Evolutionary conservation across 2,113 vertebrate genomes (phyloP).

Genomic region (Xenopus tropicalis): DNA sequence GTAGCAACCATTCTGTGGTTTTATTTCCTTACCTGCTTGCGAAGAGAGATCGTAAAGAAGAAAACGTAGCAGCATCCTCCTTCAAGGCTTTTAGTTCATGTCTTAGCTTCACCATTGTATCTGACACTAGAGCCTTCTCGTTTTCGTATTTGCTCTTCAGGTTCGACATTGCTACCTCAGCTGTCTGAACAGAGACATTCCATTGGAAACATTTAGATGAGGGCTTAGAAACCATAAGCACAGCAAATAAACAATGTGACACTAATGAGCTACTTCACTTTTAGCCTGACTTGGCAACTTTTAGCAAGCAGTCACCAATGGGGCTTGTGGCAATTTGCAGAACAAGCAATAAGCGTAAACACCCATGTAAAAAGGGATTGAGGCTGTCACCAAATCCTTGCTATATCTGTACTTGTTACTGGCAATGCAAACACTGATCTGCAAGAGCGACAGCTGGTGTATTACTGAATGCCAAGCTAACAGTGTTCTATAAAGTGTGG

Average conservation of each 20-base stretch:
- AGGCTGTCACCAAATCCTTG: too few relatives aligned
- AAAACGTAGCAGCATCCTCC: slow-evolving; percentile 81
- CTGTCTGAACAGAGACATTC: slow-evolving; percentile 60
- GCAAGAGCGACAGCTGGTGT: too few relatives aligned
- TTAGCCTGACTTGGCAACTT: too few relatives aligned
- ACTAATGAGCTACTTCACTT: not conserved
- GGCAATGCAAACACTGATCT: too few relatives aligned
- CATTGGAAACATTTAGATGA: slow-evolving; percentile 5
- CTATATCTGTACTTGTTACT: too few relatives aligned
- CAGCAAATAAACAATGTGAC: not conserved
- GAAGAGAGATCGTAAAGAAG: slow-evolving; percentile 77
- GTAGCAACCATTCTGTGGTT: not conserved
- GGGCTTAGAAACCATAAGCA: not conserved
- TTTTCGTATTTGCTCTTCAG: slow-evolving; percentile 79
- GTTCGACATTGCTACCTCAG: slow-evolving; percentile 76
- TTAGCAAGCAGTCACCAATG: too few relatives aligned
- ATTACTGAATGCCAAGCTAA: too few relatives aligned
- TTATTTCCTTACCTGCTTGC: slow-evolving; percentile 67
- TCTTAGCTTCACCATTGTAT: slow-evolving; percentile 76
- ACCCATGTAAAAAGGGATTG: too few relatives aligned
- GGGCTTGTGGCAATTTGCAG: not conserved
- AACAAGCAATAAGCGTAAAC: too few relatives aligned
- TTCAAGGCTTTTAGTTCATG: slow-evolving; percentile 79
- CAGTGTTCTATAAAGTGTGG: too few relatives aligned
- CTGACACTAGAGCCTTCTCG: slow-evolving; percentile 74